These are phyloP conservation scores for Nebria salina DNA, from an alignment of 2,888 invertebrate species.

Conservation along the genomic window DNA sequence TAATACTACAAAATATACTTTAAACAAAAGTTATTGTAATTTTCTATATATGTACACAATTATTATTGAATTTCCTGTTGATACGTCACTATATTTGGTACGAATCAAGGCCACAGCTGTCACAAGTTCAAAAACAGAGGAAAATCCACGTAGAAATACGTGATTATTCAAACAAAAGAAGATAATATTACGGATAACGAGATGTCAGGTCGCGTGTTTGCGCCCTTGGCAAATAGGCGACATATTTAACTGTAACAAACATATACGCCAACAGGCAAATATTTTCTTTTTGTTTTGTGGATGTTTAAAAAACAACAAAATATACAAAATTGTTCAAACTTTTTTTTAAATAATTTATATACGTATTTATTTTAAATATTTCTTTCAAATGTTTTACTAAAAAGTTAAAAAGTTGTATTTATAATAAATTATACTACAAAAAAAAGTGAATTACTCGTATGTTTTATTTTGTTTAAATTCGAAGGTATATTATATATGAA, in stretches of 20 bases:
- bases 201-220: neutral
- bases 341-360: no score
- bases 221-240: conserved; percentile 10
- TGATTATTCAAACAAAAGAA: conserved; percentile 19
- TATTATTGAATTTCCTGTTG: neutral
- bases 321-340: no score
- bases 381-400: no score
- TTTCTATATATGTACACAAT: neutral
- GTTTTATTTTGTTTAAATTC: no score
- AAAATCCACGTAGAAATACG: conserved; percentile 15
- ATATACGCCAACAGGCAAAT: neutral
- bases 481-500: no score
- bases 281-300: neutral
- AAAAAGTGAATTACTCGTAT: no score
- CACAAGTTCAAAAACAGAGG: neutral
- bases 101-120: neutral
- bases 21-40: neutral
- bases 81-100: neutral
- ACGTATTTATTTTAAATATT: no score
- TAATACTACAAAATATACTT: neutral
- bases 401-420: no score
- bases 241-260: neutral
- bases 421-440: no score
- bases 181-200: conserved; percentile 5
- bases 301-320: no score